Base-by-base conservation (phyloP, 2,888 invertebrate genomes). In the Drosophila flavopinicola region DNA sequence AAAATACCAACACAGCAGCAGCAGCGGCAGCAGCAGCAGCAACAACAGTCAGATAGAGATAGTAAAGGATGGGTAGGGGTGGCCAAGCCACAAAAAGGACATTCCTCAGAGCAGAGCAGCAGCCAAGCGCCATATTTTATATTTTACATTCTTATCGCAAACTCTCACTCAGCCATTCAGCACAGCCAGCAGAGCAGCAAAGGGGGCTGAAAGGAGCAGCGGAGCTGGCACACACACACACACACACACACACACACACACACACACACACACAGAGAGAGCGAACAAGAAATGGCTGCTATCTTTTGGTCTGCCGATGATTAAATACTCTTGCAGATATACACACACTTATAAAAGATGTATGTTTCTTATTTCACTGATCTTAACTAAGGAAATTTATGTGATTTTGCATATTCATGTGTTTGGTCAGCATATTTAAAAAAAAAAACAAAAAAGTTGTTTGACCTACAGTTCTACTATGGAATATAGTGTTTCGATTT, bases 121-220 rank as follows among this genome's bases (percentile, higher is more conserved):
- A 72, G 74, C 60, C 64, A 85, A 79, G 74, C 80, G 84, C 87
- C 87, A 88, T 88, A 88, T 88, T 87, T 89, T 90, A 90, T 90
- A 90, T 91, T 91, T 91, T 89, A 89, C 90, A 89, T 89, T 89
- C 90, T 91, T 91, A 91, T 91, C 91, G 89, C 87, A 78, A 86
- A 85, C 85, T 84, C 80, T 75, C 84, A 88, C 85, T 80, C 85
- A 84, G 66, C 76, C 85, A 84, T 87, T 87, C 85, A 67, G 51
- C 75, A 68, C 44, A 39, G 60, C 33, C 35, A 41, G n/a, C n/a
- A 41, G 49, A 2, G 17, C 7, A 13, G 10, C 13, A 39, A 33
- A 15, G 15, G 52, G 20, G 45, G 27, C 20, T 24, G 10, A 11
- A 9, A 1, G 27, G 10, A 11, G 24, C 5, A 5, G 13, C 9